A percentile compares a stretch with the other conserved stretches of the same genome.
These are phyloP conservation scores for Picathartes gymnocephalus DNA, from an alignment of 2,113 vertebrate genomes.

Conservation along the genomic window DNA sequence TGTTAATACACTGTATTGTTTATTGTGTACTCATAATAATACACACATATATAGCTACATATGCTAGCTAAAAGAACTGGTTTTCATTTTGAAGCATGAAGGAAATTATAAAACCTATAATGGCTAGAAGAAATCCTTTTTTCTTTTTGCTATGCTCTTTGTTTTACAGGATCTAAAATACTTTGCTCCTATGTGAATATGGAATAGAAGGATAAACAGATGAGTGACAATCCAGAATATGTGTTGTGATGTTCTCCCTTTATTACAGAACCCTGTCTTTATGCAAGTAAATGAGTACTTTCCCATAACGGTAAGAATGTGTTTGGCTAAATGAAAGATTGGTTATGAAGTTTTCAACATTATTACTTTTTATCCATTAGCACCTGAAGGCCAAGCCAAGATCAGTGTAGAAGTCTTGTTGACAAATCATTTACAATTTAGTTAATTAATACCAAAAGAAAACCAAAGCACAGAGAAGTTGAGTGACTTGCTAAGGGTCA, in stretches of 20 bases:
- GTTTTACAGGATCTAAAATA: background rate
- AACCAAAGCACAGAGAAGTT: background rate
- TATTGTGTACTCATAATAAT: background rate
- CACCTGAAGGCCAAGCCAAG: background rate
- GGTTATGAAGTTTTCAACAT: background rate
- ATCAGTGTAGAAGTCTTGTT: background rate
- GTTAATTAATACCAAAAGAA: slow-evolving; percentile 47
- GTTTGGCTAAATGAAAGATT: background rate
- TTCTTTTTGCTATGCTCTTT: background rate
- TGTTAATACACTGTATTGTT: background rate
- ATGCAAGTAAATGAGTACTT: background rate
- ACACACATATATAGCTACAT: background rate
- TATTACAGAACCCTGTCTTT: background rate
- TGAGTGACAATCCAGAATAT: background rate
- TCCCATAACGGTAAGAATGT: background rate
- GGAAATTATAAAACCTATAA: background rate
- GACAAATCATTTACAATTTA: slow-evolving; percentile 30
- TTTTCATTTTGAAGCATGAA: background rate
- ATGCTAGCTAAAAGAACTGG: background rate
- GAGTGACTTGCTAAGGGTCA: slow-evolving; percentile 15
- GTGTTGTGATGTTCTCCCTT: background rate
- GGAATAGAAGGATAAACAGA: background rate
- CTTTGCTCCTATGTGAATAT: background rate
- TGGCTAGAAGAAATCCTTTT: background rate
- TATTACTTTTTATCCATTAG: background rate